phyloP scores from a whole-genome alignment of 92 coral and sea anemone species.

The Actinostola sp. region DNA sequence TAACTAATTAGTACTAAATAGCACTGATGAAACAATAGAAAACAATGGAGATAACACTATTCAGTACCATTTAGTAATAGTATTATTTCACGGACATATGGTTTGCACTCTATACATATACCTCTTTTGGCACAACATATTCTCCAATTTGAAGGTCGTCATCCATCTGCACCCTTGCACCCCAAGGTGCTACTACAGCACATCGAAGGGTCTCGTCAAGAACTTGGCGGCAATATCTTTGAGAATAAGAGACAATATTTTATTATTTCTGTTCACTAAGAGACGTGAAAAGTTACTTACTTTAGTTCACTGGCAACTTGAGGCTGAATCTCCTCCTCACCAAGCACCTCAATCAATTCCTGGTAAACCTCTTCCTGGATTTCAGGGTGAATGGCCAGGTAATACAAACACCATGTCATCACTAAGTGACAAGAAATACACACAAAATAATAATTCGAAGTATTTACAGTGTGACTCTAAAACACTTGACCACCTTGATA shows the following conservation, averaged over 20 bases:
- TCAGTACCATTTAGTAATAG: too few species aligned
- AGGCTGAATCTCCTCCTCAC: constrained; percentile 76
- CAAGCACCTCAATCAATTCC: constrained; percentile 79
- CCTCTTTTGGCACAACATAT: constrained; percentile 85
- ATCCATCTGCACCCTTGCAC: constrained; percentile 72
- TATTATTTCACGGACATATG: too few species aligned
- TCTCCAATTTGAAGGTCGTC: constrained; percentile 93
- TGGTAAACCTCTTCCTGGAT: constrained; percentile 84
- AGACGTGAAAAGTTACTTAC: constrained; percentile 42
- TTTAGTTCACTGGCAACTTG: constrained; percentile 63
- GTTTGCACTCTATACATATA: too few species aligned
- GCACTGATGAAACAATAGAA: too few species aligned
- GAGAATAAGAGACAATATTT: too few species aligned
- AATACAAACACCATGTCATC: constrained; percentile 91
- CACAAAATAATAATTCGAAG: too few species aligned
- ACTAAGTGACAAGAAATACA: too few species aligned
- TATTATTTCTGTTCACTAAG: too few species aligned
- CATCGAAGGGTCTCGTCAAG: constrained; percentile 88
- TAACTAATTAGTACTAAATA: too few species aligned
- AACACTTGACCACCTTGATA: too few species aligned
- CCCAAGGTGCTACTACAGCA: constrained; percentile 87
- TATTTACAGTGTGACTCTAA: too few species aligned
- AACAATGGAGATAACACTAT: too few species aligned
- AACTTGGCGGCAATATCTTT: constrained; percentile 92
- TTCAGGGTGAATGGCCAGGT: constrained; percentile 83